A percentile compares a stretch with the other conserved stretches of the same genome.
Evolutionary conservation across 1,140 invertebrate species (phyloP).

Genomic region (Anoplolepis gracilipes): DNA sequence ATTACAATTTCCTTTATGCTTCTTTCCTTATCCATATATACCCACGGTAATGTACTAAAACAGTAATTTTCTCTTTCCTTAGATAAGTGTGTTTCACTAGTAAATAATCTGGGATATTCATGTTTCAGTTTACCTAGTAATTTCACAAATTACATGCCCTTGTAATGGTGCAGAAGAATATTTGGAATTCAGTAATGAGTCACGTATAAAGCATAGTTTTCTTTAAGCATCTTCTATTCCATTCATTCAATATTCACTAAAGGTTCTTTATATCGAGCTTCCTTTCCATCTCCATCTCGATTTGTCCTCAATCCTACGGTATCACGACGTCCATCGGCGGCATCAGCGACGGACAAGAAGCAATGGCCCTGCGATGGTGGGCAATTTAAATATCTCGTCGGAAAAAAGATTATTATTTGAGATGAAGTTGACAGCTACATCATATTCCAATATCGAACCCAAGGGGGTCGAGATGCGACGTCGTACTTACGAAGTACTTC

Average conservation of each 20-base stretch:
- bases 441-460: constrained; percentile 74
- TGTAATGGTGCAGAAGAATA: constrained; percentile 27
- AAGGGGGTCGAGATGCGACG: constrained; percentile 56
- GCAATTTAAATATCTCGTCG: constrained; percentile 76
- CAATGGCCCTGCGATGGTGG: constrained; percentile 63
- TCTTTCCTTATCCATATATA: constrained; percentile 5
- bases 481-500: constrained; percentile 39
- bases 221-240: constrained; percentile 42
- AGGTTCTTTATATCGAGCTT: constrained; percentile 62
- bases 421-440: constrained; percentile 72
- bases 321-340: constrained; percentile 60
- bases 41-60: constrained; percentile 26
- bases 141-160: constrained; percentile 52
- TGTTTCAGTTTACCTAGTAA: constrained; percentile 10
- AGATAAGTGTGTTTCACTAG: constrained; percentile 25
- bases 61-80: constrained; percentile 14
- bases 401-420: constrained; percentile 77
- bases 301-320: constrained; percentile 63
- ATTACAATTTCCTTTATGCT: constrained; percentile 27
- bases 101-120: constrained; percentile 42
- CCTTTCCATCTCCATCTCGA: constrained; percentile 58
- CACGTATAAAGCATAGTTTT: constrained; percentile 18
- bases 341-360: constrained; percentile 64
- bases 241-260: constrained; percentile 76
- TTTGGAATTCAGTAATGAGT: constrained; percentile 53